Evolutionary conservation across 1,140 invertebrate genomes (phyloP).

Genomic region (Drosophila cardini): DNA sequence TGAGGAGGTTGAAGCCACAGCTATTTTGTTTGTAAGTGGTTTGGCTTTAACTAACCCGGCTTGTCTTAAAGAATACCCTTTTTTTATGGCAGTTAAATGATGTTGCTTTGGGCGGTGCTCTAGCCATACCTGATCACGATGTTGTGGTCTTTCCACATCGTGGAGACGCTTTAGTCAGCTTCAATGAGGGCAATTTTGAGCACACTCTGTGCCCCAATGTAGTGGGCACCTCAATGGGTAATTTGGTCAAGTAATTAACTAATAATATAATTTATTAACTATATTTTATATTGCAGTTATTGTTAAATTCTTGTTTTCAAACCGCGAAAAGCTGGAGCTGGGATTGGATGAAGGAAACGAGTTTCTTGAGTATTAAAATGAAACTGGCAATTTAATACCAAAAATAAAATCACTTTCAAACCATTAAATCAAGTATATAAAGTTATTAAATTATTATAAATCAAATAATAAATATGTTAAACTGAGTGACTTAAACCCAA

Average conservation of each 20-base stretch:
- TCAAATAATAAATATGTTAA: too few species aligned
- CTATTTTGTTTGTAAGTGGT: slow-evolving; percentile 56
- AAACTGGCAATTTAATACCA: too few species aligned
- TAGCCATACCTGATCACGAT: slow-evolving; percentile 11
- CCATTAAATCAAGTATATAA: too few species aligned
- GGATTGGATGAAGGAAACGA: background rate
- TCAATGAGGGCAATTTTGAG: slow-evolving; percentile 16
- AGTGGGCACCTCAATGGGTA: slow-evolving; percentile 46
- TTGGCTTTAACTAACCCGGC: fast-evolving
- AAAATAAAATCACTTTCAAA: too few species aligned
- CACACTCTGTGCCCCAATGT: slow-evolving; percentile 57
- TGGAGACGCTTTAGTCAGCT: slow-evolving; percentile 44
- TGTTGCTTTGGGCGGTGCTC: slow-evolving; percentile 38
- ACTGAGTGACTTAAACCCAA: too few species aligned
- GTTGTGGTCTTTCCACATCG: slow-evolving; percentile 21
- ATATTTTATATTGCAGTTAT: slow-evolving; percentile 41
- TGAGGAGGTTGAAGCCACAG: slow-evolving; percentile 22
- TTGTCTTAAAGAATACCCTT: background rate
- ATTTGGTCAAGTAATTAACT: background rate
- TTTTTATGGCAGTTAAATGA: slow-evolving; percentile 36
- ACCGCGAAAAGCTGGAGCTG: background rate
- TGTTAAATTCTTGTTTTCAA: slow-evolving; percentile 37
- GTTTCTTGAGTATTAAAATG: too few species aligned
- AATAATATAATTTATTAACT: background rate
- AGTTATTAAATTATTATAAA: too few species aligned